Conservation (phyloP, 1,140 invertebrate species). For the Zaprionus africanus region DNA sequence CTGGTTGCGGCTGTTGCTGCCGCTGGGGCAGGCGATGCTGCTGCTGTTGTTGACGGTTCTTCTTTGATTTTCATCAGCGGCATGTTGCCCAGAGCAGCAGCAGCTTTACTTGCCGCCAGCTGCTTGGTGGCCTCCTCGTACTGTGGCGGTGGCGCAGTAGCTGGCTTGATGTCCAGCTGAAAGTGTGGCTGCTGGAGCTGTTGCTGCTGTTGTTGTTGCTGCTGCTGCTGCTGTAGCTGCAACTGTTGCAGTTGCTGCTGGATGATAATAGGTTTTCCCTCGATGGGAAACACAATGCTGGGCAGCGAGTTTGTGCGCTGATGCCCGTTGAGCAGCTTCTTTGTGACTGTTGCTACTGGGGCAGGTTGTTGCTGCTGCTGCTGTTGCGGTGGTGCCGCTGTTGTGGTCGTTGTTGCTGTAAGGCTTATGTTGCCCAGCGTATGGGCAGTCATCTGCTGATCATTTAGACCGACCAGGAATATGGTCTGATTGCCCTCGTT, state of each 20-base stretch:
- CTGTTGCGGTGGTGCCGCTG: constrained; percentile 39
- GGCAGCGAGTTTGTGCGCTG: constrained; percentile 80
- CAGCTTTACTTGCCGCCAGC: constrained; percentile 81
- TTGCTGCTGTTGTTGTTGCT: constrained; percentile 53
- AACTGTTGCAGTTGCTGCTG: constrained; percentile 72
- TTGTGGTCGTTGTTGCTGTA: constrained; percentile 65
- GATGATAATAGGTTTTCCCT: constrained; percentile 73
- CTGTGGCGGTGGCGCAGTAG: constrained; percentile 85
- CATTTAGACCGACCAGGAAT: constrained; percentile 77
- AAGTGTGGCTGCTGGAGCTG: constrained; percentile 45
- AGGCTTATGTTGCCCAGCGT: constrained; percentile 78
- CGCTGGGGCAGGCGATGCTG: constrained; percentile 33
- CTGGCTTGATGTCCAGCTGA: constrained; percentile 84
- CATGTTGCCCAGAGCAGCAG: constrained; percentile 51
- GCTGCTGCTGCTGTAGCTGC: constrained; percentile 58
- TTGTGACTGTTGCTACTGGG: constrained; percentile 28
- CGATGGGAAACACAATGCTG: constrained; percentile 79
- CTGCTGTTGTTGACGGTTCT: constrained; percentile 51
- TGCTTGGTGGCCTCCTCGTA: constrained; percentile 90
- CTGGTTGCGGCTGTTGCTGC: constrained; percentile 16
- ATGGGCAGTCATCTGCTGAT: constrained; percentile 82
- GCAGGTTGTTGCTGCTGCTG: background rate
- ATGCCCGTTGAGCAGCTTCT: constrained; percentile 80
- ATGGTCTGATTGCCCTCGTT: constrained; percentile 84
- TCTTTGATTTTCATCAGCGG: constrained; percentile 79